These are phyloP conservation scores for Mnemiopsis leidyi DNA, from an alignment of 37 sponge, comb jelly and placozoan genomes.

Conservation along the genomic window DNA sequence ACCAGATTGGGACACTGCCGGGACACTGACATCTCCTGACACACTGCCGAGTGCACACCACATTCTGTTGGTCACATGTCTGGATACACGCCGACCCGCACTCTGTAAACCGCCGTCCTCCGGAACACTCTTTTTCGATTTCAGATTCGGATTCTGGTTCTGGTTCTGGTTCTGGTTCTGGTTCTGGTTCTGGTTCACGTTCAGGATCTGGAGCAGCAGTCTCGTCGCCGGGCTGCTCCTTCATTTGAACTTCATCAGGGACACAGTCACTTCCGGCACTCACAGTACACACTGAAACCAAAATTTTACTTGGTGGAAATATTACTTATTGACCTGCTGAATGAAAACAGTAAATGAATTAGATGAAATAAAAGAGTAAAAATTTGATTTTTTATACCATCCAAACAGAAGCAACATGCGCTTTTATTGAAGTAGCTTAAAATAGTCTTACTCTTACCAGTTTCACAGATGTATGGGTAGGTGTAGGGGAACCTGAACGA, in stretches of 20 bases:
- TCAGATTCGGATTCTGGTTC: background rate
- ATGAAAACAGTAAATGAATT: no score
- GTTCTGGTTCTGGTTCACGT: background rate
- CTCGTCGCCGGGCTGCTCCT: background rate
- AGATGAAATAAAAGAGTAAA: no score
- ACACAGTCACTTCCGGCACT: background rate
- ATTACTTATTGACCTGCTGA: no score
- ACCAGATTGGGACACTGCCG: background rate
- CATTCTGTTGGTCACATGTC: background rate
- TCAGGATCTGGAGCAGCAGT: background rate
- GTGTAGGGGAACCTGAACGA: background rate
- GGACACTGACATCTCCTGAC: conserved; percentile 31
- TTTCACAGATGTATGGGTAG: background rate
- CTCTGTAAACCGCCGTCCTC: background rate
- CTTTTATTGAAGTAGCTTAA: no score
- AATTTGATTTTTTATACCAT: no score
- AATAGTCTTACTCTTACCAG: no score
- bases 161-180: background rate
- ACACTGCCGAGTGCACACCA: background rate
- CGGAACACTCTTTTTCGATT: background rate
- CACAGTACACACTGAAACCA: background rate
- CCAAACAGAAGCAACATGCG: no score
- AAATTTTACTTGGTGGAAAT: no score
- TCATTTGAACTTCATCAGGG: background rate
- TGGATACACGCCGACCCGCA: background rate